Conservation (phyloP, 2,888 invertebrate species). For the Lepidocyrtoides sp. region DNA sequence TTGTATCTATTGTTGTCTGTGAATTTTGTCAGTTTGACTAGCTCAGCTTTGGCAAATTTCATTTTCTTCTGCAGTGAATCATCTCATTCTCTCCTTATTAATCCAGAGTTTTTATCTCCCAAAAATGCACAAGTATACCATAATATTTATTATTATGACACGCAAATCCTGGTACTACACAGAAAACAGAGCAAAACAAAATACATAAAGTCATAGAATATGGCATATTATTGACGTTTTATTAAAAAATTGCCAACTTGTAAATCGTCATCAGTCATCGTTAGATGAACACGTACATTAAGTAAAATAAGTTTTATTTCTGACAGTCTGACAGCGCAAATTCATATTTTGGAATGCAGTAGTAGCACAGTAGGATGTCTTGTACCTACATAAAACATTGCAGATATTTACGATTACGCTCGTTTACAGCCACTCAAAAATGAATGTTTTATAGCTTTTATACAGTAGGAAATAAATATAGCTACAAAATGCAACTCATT, state of each 20-base stretch:
- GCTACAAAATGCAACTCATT: conserved; percentile 53
- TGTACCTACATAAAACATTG: conserved; percentile 11
- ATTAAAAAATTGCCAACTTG: background rate
- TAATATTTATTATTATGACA: background rate
- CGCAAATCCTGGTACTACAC: conserved; percentile 10
- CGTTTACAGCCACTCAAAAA: conserved; percentile 34
- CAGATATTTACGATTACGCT: conserved; percentile 32
- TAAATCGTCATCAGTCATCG: background rate
- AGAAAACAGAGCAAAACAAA: background rate
- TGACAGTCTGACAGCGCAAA: conserved; percentile 34
- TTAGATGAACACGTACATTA: background rate
- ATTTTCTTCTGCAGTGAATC: background rate
- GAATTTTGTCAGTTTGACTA: background rate
- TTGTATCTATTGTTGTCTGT: background rate
- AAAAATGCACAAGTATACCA: background rate
- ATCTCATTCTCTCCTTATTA: no score
- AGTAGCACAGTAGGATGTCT: conserved; percentile 59
- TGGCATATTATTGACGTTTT: background rate
- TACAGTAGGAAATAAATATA: conserved; percentile 45
- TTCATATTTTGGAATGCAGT: conserved; percentile 40
- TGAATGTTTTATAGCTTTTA: conserved; percentile 49
- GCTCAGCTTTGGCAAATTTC: background rate
- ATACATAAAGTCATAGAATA: background rate
- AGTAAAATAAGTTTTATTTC: conserved; percentile 12
- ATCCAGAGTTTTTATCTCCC: background rate